Percentiles rank a stretch among this genome's conserved stretches.
Conservation (phyloP, 1,140 invertebrate species). For the Anastrepha obliqua region DNA sequence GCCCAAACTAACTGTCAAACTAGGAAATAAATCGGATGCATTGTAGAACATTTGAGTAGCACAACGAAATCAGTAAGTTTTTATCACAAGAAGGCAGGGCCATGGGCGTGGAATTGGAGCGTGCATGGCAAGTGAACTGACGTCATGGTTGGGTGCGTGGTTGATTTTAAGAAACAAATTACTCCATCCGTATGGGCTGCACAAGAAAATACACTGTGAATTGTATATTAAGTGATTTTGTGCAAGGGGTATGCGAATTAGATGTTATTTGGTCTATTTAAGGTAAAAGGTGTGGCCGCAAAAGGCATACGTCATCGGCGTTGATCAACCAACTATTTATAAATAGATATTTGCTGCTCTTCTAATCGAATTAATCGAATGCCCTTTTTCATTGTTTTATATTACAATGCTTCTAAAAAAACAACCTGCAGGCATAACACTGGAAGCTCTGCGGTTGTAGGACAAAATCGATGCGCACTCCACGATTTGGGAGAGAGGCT, state of each 20-base stretch:
- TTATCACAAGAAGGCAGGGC: background rate
- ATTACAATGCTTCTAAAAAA: too few relatives aligned
- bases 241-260: background rate
- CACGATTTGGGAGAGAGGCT: too few relatives aligned
- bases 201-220: background rate
- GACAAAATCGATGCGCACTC: too few relatives aligned
- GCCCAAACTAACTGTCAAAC: background rate
- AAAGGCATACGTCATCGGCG: background rate
- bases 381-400: too few relatives aligned
- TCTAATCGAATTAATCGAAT: too few relatives aligned
- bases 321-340: background rate
- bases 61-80: background rate
- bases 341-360: too few relatives aligned
- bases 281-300: constrained; percentile 8
- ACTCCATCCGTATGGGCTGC: too few relatives aligned
- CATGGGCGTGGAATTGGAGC: background rate
- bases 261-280: background rate
- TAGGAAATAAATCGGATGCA: background rate
- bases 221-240: background rate
- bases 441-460: too few relatives aligned
- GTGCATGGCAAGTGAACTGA: background rate
- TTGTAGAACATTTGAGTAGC: background rate
- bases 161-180: too few relatives aligned
- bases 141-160: background rate
- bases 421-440: too few relatives aligned